Percentiles rank a stretch among this genome's conserved stretches.
Evolutionary conservation across 2,888 invertebrate species (phyloP).

Genomic region (Oeneis ivallda): DNA sequence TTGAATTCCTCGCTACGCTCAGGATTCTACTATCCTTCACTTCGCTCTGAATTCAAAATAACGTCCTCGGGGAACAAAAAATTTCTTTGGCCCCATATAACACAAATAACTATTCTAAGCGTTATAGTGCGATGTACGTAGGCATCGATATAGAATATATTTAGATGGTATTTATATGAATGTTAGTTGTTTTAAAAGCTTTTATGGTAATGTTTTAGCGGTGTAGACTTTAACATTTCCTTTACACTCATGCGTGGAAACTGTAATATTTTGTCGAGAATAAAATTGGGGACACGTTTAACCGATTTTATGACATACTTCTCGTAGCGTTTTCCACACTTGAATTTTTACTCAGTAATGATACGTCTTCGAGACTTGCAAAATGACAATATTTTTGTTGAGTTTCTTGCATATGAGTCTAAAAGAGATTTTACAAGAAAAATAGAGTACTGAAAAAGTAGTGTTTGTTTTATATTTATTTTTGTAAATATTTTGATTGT

Average conservation of each 20-base stretch:
- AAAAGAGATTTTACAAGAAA: slow-evolving; percentile 10
- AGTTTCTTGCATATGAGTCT: not conserved
- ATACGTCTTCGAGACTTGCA: not conserved
- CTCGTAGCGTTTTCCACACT: not conserved
- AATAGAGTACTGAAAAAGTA: slow-evolving; percentile 12
- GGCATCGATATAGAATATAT: slow-evolving; percentile 68
- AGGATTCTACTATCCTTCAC: too few species aligned
- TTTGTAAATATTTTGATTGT: slow-evolving; percentile 61
- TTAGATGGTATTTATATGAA: slow-evolving; percentile 66
- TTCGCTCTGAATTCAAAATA: too few species aligned
- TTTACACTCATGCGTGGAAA: slow-evolving; percentile 11
- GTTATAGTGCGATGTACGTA: too few species aligned
- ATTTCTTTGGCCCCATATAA: too few species aligned
- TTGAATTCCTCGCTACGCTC: too few species aligned
- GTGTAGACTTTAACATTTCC: slow-evolving; percentile 26
- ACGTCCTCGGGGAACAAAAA: too few species aligned
- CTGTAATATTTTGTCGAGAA: not conserved
- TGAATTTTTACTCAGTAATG: not conserved
- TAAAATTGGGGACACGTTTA: not conserved
- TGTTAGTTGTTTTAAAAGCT: slow-evolving; percentile 72
- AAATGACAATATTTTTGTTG: not conserved
- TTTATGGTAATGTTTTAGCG: slow-evolving; percentile 55
- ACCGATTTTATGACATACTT: too few species aligned
- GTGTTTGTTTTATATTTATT: slow-evolving; percentile 39
- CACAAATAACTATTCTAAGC: too few species aligned